These are phyloP conservation scores for Thalassoma bifasciatum DNA, from an alignment of 2,113 vertebrate genomes.

Conservation along the genomic window DNA sequence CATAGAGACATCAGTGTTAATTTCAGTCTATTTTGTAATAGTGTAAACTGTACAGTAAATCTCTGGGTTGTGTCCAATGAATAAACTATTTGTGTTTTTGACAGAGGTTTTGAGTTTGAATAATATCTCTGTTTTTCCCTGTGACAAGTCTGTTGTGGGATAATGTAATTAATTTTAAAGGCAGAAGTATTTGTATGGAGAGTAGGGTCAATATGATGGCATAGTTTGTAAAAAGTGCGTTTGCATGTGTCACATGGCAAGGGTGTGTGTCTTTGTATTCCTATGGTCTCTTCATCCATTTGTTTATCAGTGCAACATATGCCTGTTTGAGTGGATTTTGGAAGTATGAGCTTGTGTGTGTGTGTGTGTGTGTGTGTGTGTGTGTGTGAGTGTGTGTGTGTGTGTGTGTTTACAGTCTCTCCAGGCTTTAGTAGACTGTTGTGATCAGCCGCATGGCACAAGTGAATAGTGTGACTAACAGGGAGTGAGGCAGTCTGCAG, in stretches of 20 bases:
- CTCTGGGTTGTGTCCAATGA: no score
- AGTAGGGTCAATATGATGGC: not conserved
- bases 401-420: conserved; percentile 22
- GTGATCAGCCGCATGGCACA: conserved; percentile 63
- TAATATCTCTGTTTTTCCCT: no score
- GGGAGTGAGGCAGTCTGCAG: conserved; percentile 61
- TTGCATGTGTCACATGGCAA: not conserved
- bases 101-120: not conserved
- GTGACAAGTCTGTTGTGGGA: not conserved
- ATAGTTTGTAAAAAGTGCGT: not conserved
- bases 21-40: no score
- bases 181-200: not conserved
- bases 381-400: conserved; percentile 11
- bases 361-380: not conserved
- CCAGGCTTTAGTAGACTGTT: conserved; percentile 43
- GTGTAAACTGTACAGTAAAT: no score
- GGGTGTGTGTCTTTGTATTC: conserved; percentile 1
- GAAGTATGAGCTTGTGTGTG: not conserved
- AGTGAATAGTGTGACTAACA: conserved; percentile 69
- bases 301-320: conserved; percentile 1
- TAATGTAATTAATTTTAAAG: not conserved
- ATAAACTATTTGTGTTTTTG: no score
- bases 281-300: not conserved
- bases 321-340: not conserved
- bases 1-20: no score